phyloP scores from a whole-genome alignment of 2,113 vertebrate genomes.

The Malaclemys terrapin region DNA sequence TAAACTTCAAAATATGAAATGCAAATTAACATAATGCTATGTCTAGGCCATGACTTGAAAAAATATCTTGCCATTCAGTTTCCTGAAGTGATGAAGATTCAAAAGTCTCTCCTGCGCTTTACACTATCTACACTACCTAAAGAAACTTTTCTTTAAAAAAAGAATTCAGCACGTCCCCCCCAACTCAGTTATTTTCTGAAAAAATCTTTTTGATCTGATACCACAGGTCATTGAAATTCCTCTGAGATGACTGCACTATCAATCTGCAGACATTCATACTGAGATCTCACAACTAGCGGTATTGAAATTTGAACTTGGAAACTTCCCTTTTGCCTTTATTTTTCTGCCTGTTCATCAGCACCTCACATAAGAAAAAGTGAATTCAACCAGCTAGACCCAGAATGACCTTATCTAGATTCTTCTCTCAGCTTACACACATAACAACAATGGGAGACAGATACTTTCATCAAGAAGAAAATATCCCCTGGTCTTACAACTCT shows the following conservation, averaged over 20 bases:
- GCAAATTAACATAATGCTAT: neutral
- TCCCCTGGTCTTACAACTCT: accelerated
- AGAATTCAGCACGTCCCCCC: neutral
- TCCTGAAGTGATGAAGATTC: neutral
- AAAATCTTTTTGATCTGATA: neutral
- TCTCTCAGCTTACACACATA: neutral
- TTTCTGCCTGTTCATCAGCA: conserved; percentile 19
- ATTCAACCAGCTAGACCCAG: neutral
- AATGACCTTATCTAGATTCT: neutral
- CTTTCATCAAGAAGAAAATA: conserved; percentile 11
- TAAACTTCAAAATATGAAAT: neutral
- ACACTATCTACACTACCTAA: accelerated
- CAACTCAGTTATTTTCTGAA: neutral
- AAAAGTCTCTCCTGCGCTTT: neutral
- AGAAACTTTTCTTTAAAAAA: conserved; percentile 22
- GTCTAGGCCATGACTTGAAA: accelerated
- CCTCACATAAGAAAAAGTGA: neutral
- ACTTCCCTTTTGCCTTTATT: conserved; percentile 39
- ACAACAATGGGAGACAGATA: conserved; percentile 10
- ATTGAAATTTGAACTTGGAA: neutral
- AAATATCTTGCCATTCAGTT: neutral
- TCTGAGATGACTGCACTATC: neutral
- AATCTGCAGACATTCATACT: neutral
- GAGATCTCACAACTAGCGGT: neutral
- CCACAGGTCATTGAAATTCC: neutral